A percentile compares a stretch with the other conserved stretches of the same genome.
These are phyloP conservation scores for Strix uralensis DNA, from an alignment of 2,113 vertebrate species.

Conservation along the genomic window DNA sequence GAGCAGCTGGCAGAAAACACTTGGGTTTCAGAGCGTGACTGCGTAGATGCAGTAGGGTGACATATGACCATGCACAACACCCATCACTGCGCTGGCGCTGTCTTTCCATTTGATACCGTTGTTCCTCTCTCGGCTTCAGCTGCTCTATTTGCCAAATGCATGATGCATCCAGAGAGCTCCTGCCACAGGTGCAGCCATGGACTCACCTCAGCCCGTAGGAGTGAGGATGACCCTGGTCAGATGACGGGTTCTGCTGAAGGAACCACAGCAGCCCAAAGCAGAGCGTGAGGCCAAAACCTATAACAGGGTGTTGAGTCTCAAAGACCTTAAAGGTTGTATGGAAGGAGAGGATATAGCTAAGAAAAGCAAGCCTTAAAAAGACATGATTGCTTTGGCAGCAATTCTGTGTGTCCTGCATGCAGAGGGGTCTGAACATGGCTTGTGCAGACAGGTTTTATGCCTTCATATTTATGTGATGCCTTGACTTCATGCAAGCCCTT, in stretches of 20 bases:
- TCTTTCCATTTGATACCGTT: background rate
- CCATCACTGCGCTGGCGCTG: background rate
- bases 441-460: background rate
- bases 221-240: background rate
- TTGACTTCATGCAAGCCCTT: background rate
- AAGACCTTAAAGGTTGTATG: background rate
- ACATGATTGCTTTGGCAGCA: background rate
- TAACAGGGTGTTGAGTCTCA: accelerated
- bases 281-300: background rate
- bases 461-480: background rate
- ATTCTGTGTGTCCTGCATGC: background rate
- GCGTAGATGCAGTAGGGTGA: background rate
- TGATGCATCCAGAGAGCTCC: background rate
- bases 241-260: background rate
- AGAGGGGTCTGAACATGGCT: background rate
- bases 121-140: background rate
- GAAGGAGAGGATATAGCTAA: background rate
- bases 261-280: background rate
- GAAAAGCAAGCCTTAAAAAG: background rate
- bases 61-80: accelerated
- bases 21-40: accelerated
- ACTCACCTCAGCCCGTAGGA: accelerated
- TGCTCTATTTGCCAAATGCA: accelerated
- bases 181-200: accelerated
- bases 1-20: background rate